Evolutionary conservation across 2,113 vertebrate genomes (phyloP).

Genomic region (Anseranas semipalmata): DNA sequence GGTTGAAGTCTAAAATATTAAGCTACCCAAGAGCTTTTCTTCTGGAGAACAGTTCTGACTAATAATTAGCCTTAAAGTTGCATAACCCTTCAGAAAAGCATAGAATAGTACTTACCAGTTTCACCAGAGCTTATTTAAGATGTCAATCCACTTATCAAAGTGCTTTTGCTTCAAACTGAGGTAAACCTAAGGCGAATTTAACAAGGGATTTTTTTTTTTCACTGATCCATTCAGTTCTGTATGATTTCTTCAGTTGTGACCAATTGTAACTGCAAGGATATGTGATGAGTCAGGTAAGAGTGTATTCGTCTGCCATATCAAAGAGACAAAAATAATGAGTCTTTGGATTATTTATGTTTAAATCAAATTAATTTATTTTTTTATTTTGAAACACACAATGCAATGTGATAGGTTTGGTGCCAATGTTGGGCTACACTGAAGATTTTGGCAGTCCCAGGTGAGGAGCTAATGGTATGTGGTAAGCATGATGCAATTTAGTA

Average conservation of each 20-base stretch:
- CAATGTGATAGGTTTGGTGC: background rate
- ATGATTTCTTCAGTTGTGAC: background rate
- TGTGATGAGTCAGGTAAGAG: background rate
- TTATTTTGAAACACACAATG: background rate
- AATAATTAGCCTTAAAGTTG: background rate
- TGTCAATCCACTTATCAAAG: background rate
- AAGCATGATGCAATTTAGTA: background rate
- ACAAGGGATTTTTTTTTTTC: background rate
- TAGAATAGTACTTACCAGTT: background rate
- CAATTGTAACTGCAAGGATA: background rate
- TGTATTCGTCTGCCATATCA: background rate
- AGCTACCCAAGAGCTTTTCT: constrained; percentile 1
- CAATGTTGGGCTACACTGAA: background rate
- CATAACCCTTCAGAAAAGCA: background rate
- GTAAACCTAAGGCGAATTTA: background rate
- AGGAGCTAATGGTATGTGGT: background rate
- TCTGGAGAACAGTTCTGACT: background rate
- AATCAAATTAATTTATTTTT: background rate
- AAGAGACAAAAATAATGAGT: background rate
- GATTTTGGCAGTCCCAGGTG: background rate
- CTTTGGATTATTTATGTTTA: background rate
- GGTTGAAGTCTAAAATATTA: constrained; percentile 15
- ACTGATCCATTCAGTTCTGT: background rate
- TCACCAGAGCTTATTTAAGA: background rate
- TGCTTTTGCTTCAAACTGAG: background rate